phyloP scores from a whole-genome alignment of 2,113 vertebrate genomes.

The Uria lomvia region DNA sequence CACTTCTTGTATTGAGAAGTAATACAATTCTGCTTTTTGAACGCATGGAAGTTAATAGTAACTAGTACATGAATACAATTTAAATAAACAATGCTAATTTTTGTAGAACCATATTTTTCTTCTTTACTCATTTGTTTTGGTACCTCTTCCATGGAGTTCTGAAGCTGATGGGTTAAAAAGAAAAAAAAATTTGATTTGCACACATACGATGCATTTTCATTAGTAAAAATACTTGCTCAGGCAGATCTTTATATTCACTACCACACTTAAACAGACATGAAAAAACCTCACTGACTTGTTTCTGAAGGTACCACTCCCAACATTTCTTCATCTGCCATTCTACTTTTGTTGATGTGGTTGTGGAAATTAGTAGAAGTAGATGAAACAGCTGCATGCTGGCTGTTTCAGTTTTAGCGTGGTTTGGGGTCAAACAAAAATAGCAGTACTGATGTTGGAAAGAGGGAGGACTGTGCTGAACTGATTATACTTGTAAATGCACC shows the following conservation, averaged over 20 bases:
- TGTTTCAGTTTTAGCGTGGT: not conserved
- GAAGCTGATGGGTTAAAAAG: not conserved
- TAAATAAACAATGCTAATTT: not conserved
- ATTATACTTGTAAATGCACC: conserved; percentile 42
- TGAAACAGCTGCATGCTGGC: not conserved
- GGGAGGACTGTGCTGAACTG: not conserved
- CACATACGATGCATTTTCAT: not conserved
- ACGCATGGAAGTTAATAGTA: not conserved
- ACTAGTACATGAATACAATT: not conserved
- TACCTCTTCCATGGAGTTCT: not conserved
- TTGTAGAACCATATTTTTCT: not conserved
- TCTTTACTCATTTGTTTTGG: not conserved
- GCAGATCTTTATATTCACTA: not conserved
- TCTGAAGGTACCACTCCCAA: not conserved
- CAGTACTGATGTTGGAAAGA: not conserved
- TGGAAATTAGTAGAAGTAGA: not conserved
- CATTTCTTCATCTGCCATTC: not conserved
- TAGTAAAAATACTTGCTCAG: not conserved
- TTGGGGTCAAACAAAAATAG: conserved; percentile 2
- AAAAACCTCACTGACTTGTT: not conserved
- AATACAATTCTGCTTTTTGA: not conserved
- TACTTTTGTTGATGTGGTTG: not conserved
- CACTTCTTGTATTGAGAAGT: not conserved
- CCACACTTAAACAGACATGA: not conserved
- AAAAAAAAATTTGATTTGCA: not conserved